Evolutionary conservation across 1,140 invertebrate species (phyloP), one percentile per base, ranked within the genome.

Genomic region (Plodia interpunctella): DNA sequence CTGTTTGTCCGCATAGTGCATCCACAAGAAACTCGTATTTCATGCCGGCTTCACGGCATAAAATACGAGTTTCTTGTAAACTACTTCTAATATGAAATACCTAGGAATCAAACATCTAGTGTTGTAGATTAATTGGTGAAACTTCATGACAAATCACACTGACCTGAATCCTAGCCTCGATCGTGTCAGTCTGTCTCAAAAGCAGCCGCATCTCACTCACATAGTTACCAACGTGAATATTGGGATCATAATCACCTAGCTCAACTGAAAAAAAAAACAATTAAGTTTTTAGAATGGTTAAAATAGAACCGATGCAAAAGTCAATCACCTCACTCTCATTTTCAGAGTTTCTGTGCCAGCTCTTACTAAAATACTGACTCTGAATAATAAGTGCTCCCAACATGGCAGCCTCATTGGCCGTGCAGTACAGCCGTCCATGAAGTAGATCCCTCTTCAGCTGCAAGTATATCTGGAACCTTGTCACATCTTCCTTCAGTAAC

Each of bases 361-460:
- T n/a, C n/a, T n/a, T n/a, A n/a, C n/a, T n/a, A n/a, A 17, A 49
- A 54, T 49, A 70, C 83, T 92, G 91, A 98, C 97, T 96, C 92
- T 99, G 98, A 68, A 99, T 93, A 68, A 99, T 96, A 74, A 97
- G 95, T 56, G 97, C 97, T 66, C 96, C 97, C 56, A 99, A 90
- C 77, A 96, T 93, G 28, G 97, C 94, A 54, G 96, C 96, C 83
- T 98, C 97, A 67, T 95, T 94, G 18, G 94, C 90, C 35, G 96
- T 96, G 87, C 97, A 98, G 86, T 98, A 97, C 20, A 99, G 91
- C 60, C 98, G 92, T 4, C 98, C 98, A 91, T 99, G 98, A 18
- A 97, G 90, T 55, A 99, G 92, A 91, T 99, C 98, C 82, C 98
- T 92, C 89, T 98, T 96, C 57, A 99, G 88, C 83, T 99, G 98